Evolutionary conservation across 2,113 vertebrate species (phyloP).

Genomic region (Etia nguti): DNA sequence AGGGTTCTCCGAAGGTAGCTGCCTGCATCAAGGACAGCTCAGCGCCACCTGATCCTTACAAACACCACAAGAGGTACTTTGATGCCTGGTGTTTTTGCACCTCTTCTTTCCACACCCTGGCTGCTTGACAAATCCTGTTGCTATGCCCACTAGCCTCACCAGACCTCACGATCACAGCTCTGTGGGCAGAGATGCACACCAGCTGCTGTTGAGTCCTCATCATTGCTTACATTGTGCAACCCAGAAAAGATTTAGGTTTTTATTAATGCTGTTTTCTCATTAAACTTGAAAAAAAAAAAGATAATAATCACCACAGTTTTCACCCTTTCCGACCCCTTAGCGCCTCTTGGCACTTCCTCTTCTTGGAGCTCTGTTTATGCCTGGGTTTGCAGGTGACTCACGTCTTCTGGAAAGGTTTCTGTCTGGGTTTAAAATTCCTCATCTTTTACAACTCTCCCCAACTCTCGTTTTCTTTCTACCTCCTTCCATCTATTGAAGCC

Average conservation of each 20-base stretch:
- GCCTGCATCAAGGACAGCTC: conserved; percentile 51
- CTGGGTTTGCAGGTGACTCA: conserved; percentile 63
- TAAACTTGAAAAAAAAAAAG: background rate
- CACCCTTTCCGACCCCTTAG: background rate
- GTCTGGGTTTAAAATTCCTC: conserved; percentile 66
- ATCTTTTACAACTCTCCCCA: conserved; percentile 46
- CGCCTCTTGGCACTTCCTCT: conserved; percentile 6
- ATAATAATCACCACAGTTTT: background rate
- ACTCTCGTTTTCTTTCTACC: background rate
- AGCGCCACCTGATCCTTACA: conserved; percentile 21
- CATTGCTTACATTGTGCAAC: background rate
- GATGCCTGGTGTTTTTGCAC: conserved; percentile 62
- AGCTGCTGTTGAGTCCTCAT: conserved; percentile 25
- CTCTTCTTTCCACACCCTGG: conserved; percentile 69
- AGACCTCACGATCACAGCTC: background rate
- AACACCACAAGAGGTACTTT: conserved; percentile 47
- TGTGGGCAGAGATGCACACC: conserved; percentile 18
- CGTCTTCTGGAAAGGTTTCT: conserved; percentile 65
- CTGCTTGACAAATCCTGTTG: conserved; percentile 51
- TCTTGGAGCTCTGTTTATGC: conserved; percentile 16
- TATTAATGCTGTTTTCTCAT: background rate
- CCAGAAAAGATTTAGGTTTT: background rate
- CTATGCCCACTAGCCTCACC: conserved; percentile 49
- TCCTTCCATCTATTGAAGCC: conserved; percentile 36
- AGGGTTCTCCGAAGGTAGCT: conserved; percentile 54